Conservation (phyloP, 2,888 invertebrate species). For the Cephus runcator region DNA sequence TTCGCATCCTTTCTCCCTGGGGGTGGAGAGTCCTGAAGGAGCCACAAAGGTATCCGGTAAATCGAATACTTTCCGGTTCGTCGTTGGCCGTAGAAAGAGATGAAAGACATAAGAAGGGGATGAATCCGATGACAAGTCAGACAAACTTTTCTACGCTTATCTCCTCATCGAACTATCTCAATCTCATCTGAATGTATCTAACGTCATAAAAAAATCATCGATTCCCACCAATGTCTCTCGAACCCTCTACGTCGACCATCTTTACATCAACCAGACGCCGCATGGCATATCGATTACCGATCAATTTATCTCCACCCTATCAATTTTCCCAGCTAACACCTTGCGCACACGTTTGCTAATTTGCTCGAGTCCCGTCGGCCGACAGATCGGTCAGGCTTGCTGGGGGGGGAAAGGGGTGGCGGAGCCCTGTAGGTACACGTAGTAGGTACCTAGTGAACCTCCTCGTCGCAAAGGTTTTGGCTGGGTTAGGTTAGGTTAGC, state of each 20-base stretch:
- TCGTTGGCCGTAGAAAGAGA: background rate
- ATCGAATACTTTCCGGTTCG: background rate
- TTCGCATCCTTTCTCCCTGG: background rate
- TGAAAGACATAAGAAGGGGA: background rate
- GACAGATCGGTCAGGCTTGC: background rate
- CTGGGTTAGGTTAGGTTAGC: background rate
- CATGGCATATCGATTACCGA: conserved; percentile 1
- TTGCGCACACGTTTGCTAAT: conserved; percentile 19
- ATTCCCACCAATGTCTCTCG: background rate
- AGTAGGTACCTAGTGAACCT: background rate
- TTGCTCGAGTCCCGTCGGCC: conserved; percentile 10
- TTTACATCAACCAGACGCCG: background rate
- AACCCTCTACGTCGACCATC: background rate
- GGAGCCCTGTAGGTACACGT: background rate
- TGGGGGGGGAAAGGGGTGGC: background rate
- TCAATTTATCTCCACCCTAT: conserved; percentile 1
- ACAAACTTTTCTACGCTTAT: background rate
- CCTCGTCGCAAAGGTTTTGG: background rate
- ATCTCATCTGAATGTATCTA: background rate
- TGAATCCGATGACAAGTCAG: background rate
- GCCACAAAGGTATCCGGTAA: background rate
- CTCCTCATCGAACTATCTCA: background rate
- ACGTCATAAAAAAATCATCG: background rate
- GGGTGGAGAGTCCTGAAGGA: background rate
- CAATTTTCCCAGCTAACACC: conserved; percentile 11